Base-by-base conservation (phyloP, 1,140 invertebrate genomes). In the Drosophila sp. region DNA sequence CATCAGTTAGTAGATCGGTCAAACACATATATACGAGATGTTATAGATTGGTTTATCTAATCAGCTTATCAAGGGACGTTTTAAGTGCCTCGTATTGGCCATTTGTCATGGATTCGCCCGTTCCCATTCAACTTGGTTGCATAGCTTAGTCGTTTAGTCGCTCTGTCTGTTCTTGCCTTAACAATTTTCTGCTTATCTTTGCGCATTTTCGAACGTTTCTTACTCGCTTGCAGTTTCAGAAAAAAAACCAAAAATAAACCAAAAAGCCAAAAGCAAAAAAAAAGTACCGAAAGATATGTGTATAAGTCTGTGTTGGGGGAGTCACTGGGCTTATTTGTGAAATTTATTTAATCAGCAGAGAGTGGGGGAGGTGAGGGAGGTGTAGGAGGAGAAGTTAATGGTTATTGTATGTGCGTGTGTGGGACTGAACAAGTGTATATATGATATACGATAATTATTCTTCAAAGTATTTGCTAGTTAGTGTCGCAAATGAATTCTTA, bases 101-200 rank as follows among this genome's bases (percentile, higher is more conserved):
- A 75, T 60, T 70, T 76, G 65, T 27, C 17, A 62, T 57, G 23
- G 62, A 33, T 76, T 38, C 35, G 33, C 33, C 35, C 10, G 11
- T 38, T 76, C 64, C 41, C 6, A 33, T 38, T 60, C 47, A n/a
- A 66, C 50, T 65, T 62, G 17, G 27, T 54, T 25, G 44, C 29
- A 23, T 76, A 35, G 23, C 50, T 32, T 11, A 8, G 50, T 35
- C 47, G 23, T 38, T 32, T 11, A 8, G 50, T 35, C 47, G 17
- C n/a, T 41, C 35, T 32, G 55, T 55, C 47, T 66, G 23, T 17
- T 44, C 11, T 38, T 38, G 58, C 54, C 29, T 61, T 69, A 30
- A 32, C 64, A 33, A 29, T 38, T 75, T 76, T 86, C 30, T 73
- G 83, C 83, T 83, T 87, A 87, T 82, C 83, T 73, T 58, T 56